Evolutionary conservation across 2,888 invertebrate genomes (phyloP), one percentile per base, ranked within the genome.

Genomic region (Cremastobaeus sp.): DNA sequence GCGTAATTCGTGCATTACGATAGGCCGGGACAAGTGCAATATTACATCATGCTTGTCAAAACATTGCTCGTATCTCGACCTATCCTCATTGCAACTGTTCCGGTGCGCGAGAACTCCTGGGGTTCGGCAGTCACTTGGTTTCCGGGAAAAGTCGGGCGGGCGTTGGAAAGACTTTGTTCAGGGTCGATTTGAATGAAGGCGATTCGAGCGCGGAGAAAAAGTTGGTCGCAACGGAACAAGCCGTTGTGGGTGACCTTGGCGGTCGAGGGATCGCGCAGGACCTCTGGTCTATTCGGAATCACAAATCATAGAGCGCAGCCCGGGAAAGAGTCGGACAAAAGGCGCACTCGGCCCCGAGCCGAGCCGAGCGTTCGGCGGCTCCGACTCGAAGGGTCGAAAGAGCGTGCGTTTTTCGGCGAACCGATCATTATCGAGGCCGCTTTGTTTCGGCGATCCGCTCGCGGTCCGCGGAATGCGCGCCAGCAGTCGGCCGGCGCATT

Each of bases 21-120:
- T 87, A 88, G 88, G 88, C 88, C 88, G 88, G 88, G 88, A 88
- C 88, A 86, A 88, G 88, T 88, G 88, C 88, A 88, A 88, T 88
- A 88, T 88, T 88, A 82, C 76, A 74, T 69, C 62, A 71, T 59
- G 14, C 52, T 32, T 50, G 62, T 82, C 82, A 82, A 82, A 87
- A 88, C 86, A 88, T 88, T 88, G 88, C 82, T 86, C 88, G 79
- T 81, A 85, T 88, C 88, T 86, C 88, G 87, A 84, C 87, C 88
- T 88, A 83, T 83, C 86, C 86, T 81, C 77, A 64, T 82, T 87
- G 87, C 87, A 87, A 69, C 69, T 37, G n/a, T n/a, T n/a, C n/a
- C n/a, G n/a, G n/a, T n/a, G n/a, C n/a, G n/a, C n/a, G n/a, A n/a
- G n/a, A n/a, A n/a, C n/a, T n/a, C n/a, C n/a, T n/a, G n/a, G n/a